Evolutionary conservation across 1,140 invertebrate species (phyloP), one percentile per base, ranked within the genome.

Genomic region (Halictus rubicundus): DNA sequence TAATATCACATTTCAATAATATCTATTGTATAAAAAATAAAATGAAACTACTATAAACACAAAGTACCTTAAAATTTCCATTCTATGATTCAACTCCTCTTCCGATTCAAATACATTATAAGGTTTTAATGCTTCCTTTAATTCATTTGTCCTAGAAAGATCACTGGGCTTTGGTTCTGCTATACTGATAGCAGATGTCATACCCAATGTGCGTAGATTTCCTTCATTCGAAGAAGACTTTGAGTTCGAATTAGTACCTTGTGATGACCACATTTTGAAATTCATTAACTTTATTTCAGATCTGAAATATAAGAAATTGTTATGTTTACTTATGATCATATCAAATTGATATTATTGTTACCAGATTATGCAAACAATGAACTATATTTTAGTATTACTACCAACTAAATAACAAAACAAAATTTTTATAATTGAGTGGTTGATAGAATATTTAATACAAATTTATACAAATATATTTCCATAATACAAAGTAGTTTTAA

Each of bases 91-190:
- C 78, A 99, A 94, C 92, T 99, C 98, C 81, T 96, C 95, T 82
- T 98, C 97, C 25, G 96, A 96, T 93, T 99, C 98, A 92, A 98
- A 98, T 16, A 99, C 96, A 89, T 97, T 97, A 92, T 96, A 98
- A n/a, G 97, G 96, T 87, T 95, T 95, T 8, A 99, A 92, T 27
- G 96, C 95, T 86, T 97, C 96, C 86, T 97, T 95, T 19, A 99
- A 93, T 86, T 99, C 97, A 54, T 95, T 95, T 0, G 97, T 98
- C 82, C 96, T 95, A 84, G 96, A 95, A 72, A 97, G 90, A 93
- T 99, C 98, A 84, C 96, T 94, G 2, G 96, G 95, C 90, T 98
- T 98, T 23, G 98, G 98, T 68, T 94, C 95, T 87, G 98, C 97
- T 86, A 96, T 94, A 85, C 97, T 98, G 79, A 99, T 98, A 63